Evolutionary conservation across 2,888 invertebrate species (phyloP).

Genomic region (Bombyx huttoni): DNA sequence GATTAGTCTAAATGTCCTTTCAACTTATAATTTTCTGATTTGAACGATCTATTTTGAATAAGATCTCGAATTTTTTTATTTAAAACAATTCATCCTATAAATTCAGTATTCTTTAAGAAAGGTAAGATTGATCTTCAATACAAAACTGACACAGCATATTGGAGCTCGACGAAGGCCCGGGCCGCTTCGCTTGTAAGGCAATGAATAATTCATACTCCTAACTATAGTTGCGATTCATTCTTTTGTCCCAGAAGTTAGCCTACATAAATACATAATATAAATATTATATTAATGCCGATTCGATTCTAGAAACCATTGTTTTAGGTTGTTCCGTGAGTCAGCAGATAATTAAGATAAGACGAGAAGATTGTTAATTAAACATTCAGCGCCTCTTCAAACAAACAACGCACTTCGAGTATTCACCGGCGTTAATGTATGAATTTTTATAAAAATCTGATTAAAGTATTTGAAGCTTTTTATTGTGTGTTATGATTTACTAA

Average conservation of each 20-base stretch:
- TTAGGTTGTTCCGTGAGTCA: not conserved
- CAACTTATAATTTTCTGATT: too few species aligned
- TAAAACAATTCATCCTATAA: not conserved
- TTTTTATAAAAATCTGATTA: too few species aligned
- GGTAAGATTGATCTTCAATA: conserved; percentile 24
- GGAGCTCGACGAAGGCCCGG: conserved; percentile 16
- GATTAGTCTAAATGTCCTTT: too few species aligned
- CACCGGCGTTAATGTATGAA: too few species aligned
- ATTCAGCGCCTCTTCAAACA: not conserved
- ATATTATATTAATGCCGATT: not conserved
- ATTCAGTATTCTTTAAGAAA: conserved; percentile 8
- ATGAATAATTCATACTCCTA: conserved; percentile 42
- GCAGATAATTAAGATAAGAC: not conserved
- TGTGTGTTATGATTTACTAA: too few species aligned
- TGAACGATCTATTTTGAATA: not conserved
- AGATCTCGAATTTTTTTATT: not conserved
- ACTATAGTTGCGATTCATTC: conserved; percentile 36
- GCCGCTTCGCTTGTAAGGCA: conserved; percentile 14
- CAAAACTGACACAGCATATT: conserved; percentile 33
- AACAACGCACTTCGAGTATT: not conserved
- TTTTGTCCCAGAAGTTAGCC: conserved; percentile 27
- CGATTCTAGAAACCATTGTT: not conserved
- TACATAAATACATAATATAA: conserved; percentile 1
- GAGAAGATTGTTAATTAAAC: not conserved
- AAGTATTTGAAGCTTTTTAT: too few species aligned